Base-by-base conservation (phyloP, 2,113 vertebrate species). In the Hippoglossus stenolepis region DNA sequence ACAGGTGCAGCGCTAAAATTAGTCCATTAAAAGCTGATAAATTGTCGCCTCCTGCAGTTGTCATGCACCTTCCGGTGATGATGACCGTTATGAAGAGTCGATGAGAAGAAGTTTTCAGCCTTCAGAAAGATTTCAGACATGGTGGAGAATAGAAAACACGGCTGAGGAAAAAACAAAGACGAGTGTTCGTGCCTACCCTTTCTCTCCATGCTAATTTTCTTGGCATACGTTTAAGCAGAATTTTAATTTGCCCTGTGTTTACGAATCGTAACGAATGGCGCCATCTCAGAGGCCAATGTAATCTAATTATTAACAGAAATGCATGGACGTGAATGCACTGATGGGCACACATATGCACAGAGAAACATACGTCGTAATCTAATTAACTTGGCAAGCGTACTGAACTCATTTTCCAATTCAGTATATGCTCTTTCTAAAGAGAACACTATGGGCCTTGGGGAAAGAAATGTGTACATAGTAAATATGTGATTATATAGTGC, bases 261-360 rank as follows among this genome's bases (percentile, higher is more conserved):
- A 89, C 57, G 59, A 89, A 90, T 90, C 84, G 83, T 77, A 90
- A 79, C 77, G 68, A 90, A 90, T 60, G 70, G 77, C 83, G 75
- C 77, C 85, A 86, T 87, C 87, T 87, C 79, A 85, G 79, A 86
- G 89, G 83, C 86, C 85, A 87, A 67, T 90, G 73, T 77, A 85
- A 90, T 91, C 84, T 87, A 85, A 91, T 91, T 88, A 90, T 90
- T 88, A 85, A 83, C 84, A 91, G 65, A 86, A 88, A 86, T 53
- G 76, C 83, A 87, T 69, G 65, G 59, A 79, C 5, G 54, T 73
- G 70, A 75, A 77, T 69, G 75, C 31, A 79, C 84, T 68, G 80
- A 84, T 67, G 31, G 64, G 20, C 80, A 64, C 60, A 51, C 82
- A 76, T 71, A 62, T 53, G 54, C 84, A 83, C 61, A 11, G 8